Evolutionary conservation across 2,797 vertebrate species (phyloP), one percentile per base, ranked within the genome.

Genomic region (Prunella strophiata): DNA sequence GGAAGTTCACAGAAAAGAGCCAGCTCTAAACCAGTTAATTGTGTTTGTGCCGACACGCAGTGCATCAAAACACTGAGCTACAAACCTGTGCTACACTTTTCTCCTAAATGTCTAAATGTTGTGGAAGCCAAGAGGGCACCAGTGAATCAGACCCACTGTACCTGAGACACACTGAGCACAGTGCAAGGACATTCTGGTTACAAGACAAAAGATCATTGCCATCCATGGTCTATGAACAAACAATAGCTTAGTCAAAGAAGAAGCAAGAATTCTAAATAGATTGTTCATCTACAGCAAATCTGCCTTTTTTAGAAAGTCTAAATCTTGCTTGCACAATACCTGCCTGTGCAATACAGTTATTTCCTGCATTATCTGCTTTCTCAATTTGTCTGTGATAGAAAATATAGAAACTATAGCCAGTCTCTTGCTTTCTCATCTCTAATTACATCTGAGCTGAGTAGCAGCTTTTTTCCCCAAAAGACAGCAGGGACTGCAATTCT

Each of bases 21-120:
- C 61, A 66, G 29, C 59, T 92, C 91, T 94, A 83, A 94, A 96
- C 59, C 32, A 86, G 63, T 89, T 85, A 54, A 71, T 50, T 95
- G 50, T 77, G 29, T 89, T 88, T 93, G 76, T 54, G 55, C 34
- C 58, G 81, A 80, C 25, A 70, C 22, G 23, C 7, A 61, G 26
- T 5, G 13, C 63, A 48, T 67, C 47, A 34, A 83, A 72, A 76
- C 16, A 62, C 29, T 7, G 18, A 85, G 47, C 34, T 73, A 58
- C 9, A 9, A 43, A 29, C 25, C 45, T 40, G 3, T 3, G 8
- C 14, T 66, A 42, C 34, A 36, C 9, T 45, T 40, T 90, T 66
- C 54, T 93, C 38, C 74, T 70, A 29, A 42, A 58, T 5, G 26
- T 48, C 52, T 84, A 47, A 68, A 29, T 5, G 7, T 11, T 58